Evolutionary conservation across 2,797 vertebrate species (phyloP), one percentile per base, ranked within the genome.

Genomic region (Pyrocephalus nanus): DNA sequence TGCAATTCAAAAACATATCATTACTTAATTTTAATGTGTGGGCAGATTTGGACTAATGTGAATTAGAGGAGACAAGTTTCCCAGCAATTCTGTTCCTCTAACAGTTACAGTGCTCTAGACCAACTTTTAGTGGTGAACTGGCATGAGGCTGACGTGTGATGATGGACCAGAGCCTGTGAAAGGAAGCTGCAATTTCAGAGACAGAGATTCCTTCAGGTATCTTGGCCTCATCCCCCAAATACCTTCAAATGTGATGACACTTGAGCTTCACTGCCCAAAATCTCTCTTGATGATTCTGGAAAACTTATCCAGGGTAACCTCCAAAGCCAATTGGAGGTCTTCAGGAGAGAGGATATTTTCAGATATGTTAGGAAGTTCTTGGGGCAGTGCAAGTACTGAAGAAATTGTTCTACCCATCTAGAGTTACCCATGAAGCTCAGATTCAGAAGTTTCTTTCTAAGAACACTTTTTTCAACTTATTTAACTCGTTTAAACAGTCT

Each of bases 21-120:
- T 94, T 92, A 64, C 71, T 88, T 86, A 66, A 81, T 88, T 88
- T 86, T 84, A 55, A 42, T 90, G 20, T 73, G 67, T 93, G 67
- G 85, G 83, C 53, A 84, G 88, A 74, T 53, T 62, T 78, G 67
- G 67, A 60, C 57, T 86, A 89, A 74, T 32, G 17, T 67, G 65
- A 83, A 58, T 61, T 92, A 87, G 54, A 81, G 43, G 47, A 86
- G 57, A 74, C 1, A 25, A 87, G 34, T 90, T 61, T 69, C 27
- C 36, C 11, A 65, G 48, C 19, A 70, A 4, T 69, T 80, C n/a
- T 72, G 5, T 79, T 90, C 54, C 42, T 64, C 40, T 80, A 26
- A 17, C 32, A 64, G 9, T 80, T 47, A n/a, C 23, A 15, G 57
- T 32, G 23, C 47, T 75, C 26, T 45, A 57, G 50, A 66, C 9